These are phyloP conservation scores for Oeneis ivallda DNA, from an alignment of 2,888 invertebrate species.

Conservation along the genomic window DNA sequence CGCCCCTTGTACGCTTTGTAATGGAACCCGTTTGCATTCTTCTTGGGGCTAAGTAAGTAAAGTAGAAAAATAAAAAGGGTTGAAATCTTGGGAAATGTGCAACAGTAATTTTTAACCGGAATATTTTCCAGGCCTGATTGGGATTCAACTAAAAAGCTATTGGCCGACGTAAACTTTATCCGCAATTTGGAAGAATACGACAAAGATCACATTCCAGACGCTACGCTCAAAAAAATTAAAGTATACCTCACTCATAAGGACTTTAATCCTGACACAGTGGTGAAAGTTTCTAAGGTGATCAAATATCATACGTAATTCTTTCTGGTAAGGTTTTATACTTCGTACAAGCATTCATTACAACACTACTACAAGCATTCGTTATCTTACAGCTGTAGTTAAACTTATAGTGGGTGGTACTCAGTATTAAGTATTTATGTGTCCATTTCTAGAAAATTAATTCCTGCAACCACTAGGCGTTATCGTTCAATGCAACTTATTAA, in stretches of 20 bases:
- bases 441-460: slow-evolving; percentile 56
- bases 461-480: too few relatives aligned
- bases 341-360: too few relatives aligned
- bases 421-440: background rate
- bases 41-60: slow-evolving; percentile 88
- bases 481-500: too few relatives aligned
- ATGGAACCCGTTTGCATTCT: slow-evolving; percentile 96
- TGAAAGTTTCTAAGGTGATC: slow-evolving; percentile 82
- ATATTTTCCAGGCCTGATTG: slow-evolving; percentile 87
- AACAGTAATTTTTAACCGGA: too few relatives aligned
- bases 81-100: too few relatives aligned
- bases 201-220: slow-evolving; percentile 92
- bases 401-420: too few relatives aligned
- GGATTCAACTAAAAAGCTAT: slow-evolving; percentile 89
- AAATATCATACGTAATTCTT: too few relatives aligned
- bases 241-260: slow-evolving; percentile 92
- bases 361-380: too few relatives aligned
- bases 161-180: slow-evolving; percentile 92
- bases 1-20: slow-evolving; percentile 91
- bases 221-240: slow-evolving; percentile 88
- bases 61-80: background rate
- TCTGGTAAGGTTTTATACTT: too few relatives aligned
- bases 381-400: too few relatives aligned
- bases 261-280: slow-evolving; percentile 91
- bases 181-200: slow-evolving; percentile 91